Percentiles rank a stretch among this genome's conserved stretches.
Evolutionary conservation across 2,113 vertebrate species (phyloP).

Genomic region (Tympanuchus pallidicinctus): DNA sequence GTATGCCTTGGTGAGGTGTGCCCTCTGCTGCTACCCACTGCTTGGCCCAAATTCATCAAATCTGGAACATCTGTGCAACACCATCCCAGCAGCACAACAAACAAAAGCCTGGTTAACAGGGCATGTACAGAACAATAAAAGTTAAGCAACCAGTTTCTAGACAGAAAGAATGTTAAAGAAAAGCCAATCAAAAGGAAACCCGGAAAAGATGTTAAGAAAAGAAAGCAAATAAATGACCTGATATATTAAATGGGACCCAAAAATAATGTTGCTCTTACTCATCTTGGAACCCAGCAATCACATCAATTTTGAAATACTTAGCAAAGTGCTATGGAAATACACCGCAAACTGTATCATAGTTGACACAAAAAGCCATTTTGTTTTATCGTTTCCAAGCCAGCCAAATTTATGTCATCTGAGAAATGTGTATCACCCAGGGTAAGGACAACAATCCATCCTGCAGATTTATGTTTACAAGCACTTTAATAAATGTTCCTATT

Average conservation of each 20-base stretch:
- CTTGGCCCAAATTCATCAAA: background rate
- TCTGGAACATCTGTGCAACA: background rate
- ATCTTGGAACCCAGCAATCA: background rate
- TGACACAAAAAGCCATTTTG: background rate
- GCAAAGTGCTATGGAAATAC: background rate
- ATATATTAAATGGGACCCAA: background rate
- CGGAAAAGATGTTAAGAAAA: background rate
- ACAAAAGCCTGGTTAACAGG: background rate
- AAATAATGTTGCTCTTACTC: background rate
- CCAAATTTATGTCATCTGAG: conserved; percentile 33
- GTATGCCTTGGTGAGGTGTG: background rate
- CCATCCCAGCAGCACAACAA: background rate
- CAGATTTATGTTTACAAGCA: conserved; percentile 40
- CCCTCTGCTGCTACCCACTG: background rate
- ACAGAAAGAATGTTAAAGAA: background rate
- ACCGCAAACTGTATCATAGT: background rate
- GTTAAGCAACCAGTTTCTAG: background rate
- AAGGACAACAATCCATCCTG: conserved; percentile 44
- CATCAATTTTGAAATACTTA: background rate
- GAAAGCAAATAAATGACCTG: background rate
- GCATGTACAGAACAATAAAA: background rate
- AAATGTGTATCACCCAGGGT: background rate
- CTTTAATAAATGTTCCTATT: conserved; percentile 42
- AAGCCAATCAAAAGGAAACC: background rate
- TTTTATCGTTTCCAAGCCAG: conserved; percentile 5